A percentile compares a stretch with the other conserved stretches of the same genome.
Conservation (phyloP, 1,140 invertebrate species). For the Brachionus sp. region DNA sequence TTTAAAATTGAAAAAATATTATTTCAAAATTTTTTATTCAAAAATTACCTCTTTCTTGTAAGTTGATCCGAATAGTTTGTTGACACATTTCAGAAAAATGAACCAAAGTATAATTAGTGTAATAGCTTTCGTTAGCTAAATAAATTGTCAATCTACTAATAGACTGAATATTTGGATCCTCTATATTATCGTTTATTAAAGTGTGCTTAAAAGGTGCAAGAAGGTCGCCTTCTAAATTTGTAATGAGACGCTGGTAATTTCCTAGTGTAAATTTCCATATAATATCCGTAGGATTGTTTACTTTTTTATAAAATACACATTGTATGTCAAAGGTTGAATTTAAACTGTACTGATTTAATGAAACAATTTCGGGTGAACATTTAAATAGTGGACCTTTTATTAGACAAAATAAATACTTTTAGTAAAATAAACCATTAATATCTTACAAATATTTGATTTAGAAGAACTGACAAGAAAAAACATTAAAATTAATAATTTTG, state of each 20-base stretch:
- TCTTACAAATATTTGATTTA: background rate
- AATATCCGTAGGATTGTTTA: constrained; percentile 20
- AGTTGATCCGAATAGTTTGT: background rate
- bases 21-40: background rate
- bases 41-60: constrained; percentile 32
- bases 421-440: background rate
- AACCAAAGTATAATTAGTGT: constrained; percentile 10
- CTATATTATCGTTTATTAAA: constrained; percentile 7
- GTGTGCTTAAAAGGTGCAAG: constrained; percentile 1
- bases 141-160: constrained; percentile 11
- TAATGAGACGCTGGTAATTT: background rate
- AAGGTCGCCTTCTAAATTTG: background rate
- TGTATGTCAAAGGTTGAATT: constrained; percentile 17
- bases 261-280: constrained; percentile 13
- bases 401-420: background rate
- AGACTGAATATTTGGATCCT: background rate
- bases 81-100: constrained; percentile 20
- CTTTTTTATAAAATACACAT: constrained; percentile 24
- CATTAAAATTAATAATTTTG: background rate
- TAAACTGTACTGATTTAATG: background rate
- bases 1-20: background rate
- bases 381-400: constrained; percentile 32
- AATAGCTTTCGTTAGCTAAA: constrained; percentile 31
- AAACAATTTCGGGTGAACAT: constrained; percentile 40
- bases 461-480: background rate